Conservation (phyloP, 2,113 vertebrate species). For the Cyrtonyx montezumae region DNA sequence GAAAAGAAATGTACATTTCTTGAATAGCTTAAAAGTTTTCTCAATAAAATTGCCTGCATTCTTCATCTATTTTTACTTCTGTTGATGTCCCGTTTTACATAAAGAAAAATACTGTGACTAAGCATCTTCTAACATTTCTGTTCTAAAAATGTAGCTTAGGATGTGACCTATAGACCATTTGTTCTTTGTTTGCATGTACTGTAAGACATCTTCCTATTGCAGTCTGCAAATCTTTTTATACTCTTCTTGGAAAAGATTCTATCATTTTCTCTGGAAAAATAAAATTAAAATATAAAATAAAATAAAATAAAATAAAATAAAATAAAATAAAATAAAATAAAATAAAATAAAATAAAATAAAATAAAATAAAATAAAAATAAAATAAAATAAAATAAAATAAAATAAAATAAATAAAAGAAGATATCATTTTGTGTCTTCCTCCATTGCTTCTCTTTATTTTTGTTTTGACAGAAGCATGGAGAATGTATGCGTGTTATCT, state of each 20-base stretch:
- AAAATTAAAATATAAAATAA: too few relatives aligned
- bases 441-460: background rate
- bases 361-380: background rate
- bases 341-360: background rate
- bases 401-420: background rate
- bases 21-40: background rate
- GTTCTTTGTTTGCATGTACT: background rate
- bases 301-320: background rate
- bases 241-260: background rate
- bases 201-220: background rate
- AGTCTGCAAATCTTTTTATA: background rate
- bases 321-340: too few relatives aligned
- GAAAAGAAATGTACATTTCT: background rate
- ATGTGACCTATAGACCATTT: background rate
- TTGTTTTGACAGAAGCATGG: background rate
- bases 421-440: background rate
- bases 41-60: background rate
- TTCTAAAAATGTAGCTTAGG: background rate
- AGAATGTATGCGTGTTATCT: background rate
- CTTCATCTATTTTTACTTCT: background rate
- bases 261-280: background rate
- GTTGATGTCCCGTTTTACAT: background rate
- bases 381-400: too few relatives aligned
- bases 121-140: background rate
- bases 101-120: background rate